Base-by-base conservation (phyloP, 2,113 vertebrate species). In the Abramis brama region DNA sequence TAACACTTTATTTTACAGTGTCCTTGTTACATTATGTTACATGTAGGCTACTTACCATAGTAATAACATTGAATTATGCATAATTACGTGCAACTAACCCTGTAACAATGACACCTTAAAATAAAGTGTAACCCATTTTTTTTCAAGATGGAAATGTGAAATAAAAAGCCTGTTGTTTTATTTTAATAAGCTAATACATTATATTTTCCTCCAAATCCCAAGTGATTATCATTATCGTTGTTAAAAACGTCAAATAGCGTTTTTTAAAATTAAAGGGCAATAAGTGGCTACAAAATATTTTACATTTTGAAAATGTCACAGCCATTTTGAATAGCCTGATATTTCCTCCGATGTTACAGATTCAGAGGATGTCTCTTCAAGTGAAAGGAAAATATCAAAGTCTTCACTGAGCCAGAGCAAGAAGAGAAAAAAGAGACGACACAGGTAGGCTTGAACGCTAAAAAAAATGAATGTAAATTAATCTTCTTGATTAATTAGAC, bases 381-480 rank as follows among this genome's bases (percentile, higher is more conserved):
- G 96, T 90, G 97, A 99, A 92, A 93, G 97, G 55, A 98, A 97
- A 95, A 92, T 96, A 89, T 96, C 96, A 71, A 99, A 99, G 91
- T 97, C 97, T 19, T 96, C 97, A 83, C 89, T 98, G 92, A 96
- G 91, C 90, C 97, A 99, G 93, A 98, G 96, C 93, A 99, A 99
- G 94, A 99, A 99, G 93, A 94, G 98, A 79, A 99, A 99, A 96
- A 99, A 99, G 94, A 95, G 97, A 90, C 92, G 98, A 27, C 98
- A 99, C 95, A 95, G 98, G 98, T 99, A 93, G 91, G 92, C 27
- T 43, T 19, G 9, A n/a, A 43, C 17, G 5, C 30, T 68, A 36
- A 36, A 39, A 36, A 39, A 39, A 36, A 70, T 21, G 3, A 21
- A 70, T 21, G 27, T 66, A 25, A 74, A 57, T 36, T 1, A 43